Conservation (phyloP, 2,113 vertebrate genomes). For the Thunnus thynnus region DNA sequence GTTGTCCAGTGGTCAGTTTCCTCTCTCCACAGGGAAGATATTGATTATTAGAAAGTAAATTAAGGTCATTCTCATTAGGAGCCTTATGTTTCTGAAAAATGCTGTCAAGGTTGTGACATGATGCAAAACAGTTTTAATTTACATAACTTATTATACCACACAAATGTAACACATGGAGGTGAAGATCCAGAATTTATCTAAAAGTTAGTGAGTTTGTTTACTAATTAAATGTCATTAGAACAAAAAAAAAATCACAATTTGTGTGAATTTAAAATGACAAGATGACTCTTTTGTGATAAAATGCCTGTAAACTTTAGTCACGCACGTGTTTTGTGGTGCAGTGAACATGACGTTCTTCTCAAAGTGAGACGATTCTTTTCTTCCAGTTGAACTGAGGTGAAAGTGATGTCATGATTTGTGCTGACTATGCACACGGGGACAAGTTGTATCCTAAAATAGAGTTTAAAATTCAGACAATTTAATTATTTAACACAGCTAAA, state of each 20-base stretch:
- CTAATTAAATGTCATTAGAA: no score
- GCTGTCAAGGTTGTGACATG: no score
- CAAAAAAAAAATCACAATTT: no score
- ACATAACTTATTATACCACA: no score
- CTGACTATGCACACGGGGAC: neutral
- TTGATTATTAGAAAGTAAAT: neutral
- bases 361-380: neutral
- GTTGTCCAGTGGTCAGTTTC: neutral
- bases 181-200: no score
- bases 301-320: neutral
- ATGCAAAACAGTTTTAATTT: no score
- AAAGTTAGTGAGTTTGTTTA: no score
- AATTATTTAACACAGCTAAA: slow-evolving; percentile 34
- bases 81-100: no score
- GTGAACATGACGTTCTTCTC: neutral
- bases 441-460: slow-evolving; percentile 1
- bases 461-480: neutral
- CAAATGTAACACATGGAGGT: no score
- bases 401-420: slow-evolving; percentile 5
- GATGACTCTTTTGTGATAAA: no score
- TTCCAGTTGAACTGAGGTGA: slow-evolving; percentile 9
- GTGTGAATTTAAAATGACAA: no score
- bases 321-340: neutral
- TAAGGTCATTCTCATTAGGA: neutral
- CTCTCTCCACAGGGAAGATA: neutral